phyloP scores from a whole-genome alignment of 2,888 invertebrate species.

The Xestoiulus laeticollis region DNA sequence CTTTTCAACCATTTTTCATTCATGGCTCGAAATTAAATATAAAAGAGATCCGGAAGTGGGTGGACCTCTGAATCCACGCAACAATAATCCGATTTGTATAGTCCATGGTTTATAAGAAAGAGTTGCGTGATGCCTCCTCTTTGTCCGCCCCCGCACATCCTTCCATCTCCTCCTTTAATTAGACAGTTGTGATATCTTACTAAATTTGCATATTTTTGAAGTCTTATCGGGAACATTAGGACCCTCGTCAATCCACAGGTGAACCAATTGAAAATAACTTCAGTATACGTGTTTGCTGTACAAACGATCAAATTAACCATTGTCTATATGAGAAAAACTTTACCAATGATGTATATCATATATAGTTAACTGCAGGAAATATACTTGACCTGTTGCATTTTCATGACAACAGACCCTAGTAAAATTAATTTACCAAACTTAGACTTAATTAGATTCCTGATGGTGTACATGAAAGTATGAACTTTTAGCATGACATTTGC shows the following conservation, averaged over 20 bases:
- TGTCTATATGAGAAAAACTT: no score
- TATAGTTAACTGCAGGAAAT: no score
- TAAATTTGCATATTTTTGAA: not conserved
- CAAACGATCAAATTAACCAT: no score
- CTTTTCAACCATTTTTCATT: not conserved
- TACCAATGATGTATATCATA: no score
- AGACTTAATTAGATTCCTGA: no score
- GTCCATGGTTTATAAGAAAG: not conserved
- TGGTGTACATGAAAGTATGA: no score
- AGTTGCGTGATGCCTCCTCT: not conserved
- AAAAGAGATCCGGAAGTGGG: slow-evolving; percentile 34
- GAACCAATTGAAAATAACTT: not conserved
- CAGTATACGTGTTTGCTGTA: not conserved
- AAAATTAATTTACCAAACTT: no score
- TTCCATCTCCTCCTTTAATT: not conserved
- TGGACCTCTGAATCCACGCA: slow-evolving; percentile 27
- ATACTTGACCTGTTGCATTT: no score
- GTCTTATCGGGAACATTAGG: not conserved
- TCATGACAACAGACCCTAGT: no score
- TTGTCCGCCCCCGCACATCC: not conserved
- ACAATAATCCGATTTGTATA: slow-evolving; percentile 2
- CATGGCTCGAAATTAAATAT: not conserved
- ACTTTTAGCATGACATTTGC: no score
- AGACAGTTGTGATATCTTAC: not conserved
- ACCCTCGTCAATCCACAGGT: not conserved